phyloP scores from a whole-genome alignment of 2,797 vertebrate genomes.

The Amphiprion clarkii region DNA sequence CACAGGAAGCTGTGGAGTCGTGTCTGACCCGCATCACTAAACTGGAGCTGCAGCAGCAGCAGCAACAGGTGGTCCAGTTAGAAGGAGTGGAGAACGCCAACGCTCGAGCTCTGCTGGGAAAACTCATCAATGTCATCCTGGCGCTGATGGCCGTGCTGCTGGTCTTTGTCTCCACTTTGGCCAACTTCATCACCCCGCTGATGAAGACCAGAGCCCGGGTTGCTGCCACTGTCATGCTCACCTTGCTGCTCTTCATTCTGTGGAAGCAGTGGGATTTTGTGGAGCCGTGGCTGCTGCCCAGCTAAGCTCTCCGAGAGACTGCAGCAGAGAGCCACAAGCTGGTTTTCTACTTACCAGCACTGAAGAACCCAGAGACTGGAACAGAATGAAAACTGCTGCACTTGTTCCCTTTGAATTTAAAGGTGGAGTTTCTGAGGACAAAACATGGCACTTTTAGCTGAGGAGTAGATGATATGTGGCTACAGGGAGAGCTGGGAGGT shows the following conservation, averaged over 20 bases:
- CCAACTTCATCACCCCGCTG: conserved; percentile 98
- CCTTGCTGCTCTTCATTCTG: conserved; percentile 91
- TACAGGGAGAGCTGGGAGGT: conserved; percentile 17
- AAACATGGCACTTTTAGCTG: conserved; percentile 46
- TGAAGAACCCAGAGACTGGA: conserved; percentile 43
- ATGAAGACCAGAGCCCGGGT: conserved; percentile 96
- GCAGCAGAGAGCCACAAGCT: conserved; percentile 12
- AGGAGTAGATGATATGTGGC: conserved; percentile 5
- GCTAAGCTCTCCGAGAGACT: conserved; percentile 82
- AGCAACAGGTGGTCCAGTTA: conserved; percentile 98
- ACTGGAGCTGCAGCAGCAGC: conserved; percentile 97
- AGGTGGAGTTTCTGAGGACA: conserved; percentile 47
- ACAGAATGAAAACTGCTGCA: conserved; percentile 29
- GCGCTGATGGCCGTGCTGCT: conserved; percentile 98
- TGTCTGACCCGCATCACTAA: conserved; percentile 97
- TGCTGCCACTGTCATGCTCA: conserved; percentile 90
- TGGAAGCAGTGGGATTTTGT: conserved; percentile 99
- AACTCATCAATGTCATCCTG: conserved; percentile 98
- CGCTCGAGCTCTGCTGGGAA: conserved; percentile 95
- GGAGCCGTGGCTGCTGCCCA: conserved; percentile 91
- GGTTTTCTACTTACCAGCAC: conserved; percentile 20
- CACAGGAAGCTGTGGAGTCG: conserved; percentile 96
- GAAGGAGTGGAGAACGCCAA: conserved; percentile 98
- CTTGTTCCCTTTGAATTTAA: conserved; percentile 25
- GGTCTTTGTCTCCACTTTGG: conserved; percentile 97